Conservation (phyloP, 2,888 invertebrate genomes). For the Harpalus rubripes region DNA sequence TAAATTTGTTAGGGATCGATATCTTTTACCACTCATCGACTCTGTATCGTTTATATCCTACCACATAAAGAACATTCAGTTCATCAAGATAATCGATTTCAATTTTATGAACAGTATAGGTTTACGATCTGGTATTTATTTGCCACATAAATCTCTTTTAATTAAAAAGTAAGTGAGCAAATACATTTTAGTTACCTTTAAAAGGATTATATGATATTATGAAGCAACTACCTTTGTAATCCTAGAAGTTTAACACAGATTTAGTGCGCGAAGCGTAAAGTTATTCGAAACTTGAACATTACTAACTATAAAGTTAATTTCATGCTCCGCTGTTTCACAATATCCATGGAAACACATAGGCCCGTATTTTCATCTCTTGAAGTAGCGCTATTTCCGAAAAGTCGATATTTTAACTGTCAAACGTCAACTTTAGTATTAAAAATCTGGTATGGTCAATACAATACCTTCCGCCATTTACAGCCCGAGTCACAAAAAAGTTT, state of each 20-base stretch:
- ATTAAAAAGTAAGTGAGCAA: slow-evolving; percentile 23
- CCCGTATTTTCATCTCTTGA: no score
- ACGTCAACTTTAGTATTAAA: no score
- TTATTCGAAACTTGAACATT: not conserved
- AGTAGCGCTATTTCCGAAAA: no score
- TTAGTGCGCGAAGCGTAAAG: not conserved
- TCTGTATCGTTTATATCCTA: slow-evolving; percentile 26
- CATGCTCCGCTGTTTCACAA: not conserved
- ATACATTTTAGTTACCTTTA: slow-evolving; percentile 11
- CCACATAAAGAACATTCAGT: slow-evolving; percentile 25
- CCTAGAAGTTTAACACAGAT: slow-evolving; percentile 32
- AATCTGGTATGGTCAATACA: no score
- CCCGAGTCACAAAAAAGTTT: no score
- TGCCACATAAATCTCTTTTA: slow-evolving; percentile 17
- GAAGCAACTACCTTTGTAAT: slow-evolving; percentile 25
- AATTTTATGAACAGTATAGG: slow-evolving; percentile 44
- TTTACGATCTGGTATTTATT: slow-evolving; percentile 18
- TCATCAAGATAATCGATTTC: slow-evolving; percentile 37
- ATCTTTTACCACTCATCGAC: slow-evolving; percentile 25
- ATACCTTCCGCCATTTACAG: no score
- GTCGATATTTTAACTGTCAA: no score
- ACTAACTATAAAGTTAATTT: not conserved
- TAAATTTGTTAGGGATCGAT: slow-evolving; percentile 34
- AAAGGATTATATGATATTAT: slow-evolving; percentile 37
- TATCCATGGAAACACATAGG: not conserved